These are phyloP conservation scores for Vanacampus margaritifer DNA, from an alignment of 2,113 vertebrate genomes.

Conservation along the genomic window DNA sequence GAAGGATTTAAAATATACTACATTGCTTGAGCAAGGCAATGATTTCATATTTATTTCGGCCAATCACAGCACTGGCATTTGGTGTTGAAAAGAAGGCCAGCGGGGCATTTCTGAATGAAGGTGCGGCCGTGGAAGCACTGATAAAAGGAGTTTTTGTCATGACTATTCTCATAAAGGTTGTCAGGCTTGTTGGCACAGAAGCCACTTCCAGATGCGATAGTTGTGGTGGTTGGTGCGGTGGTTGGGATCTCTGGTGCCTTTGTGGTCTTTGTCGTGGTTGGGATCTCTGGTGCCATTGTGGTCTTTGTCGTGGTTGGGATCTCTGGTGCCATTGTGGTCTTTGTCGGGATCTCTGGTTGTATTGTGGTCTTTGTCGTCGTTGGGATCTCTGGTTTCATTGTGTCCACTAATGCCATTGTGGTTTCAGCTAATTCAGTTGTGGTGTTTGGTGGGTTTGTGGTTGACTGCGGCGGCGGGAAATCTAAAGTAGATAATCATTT, in stretches of 20 bases:
- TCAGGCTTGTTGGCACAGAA: constrained; percentile 51
- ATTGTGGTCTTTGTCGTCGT: background rate
- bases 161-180: constrained; percentile 35
- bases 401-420: no score
- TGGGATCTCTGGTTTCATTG: background rate
- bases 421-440: no score
- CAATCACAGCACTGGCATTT: constrained; percentile 60
- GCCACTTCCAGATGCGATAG: constrained; percentile 7
- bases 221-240: constrained; percentile 7
- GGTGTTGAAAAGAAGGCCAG: constrained; percentile 40
- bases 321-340: constrained; percentile 1
- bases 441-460: constrained; percentile 7
- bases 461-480: constrained; percentile 5
- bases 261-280: background rate
- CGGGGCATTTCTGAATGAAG: constrained; percentile 22
- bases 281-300: background rate
- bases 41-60: constrained; percentile 21
- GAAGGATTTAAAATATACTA: background rate
- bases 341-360: background rate
- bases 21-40: constrained; percentile 5
- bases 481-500: constrained; percentile 16
- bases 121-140: constrained; percentile 40
- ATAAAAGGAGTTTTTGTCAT: constrained; percentile 40
- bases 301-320: background rate
- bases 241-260: background rate